Base-by-base conservation (phyloP, 2,888 invertebrate genomes). In the Luperina nickerlii region DNA sequence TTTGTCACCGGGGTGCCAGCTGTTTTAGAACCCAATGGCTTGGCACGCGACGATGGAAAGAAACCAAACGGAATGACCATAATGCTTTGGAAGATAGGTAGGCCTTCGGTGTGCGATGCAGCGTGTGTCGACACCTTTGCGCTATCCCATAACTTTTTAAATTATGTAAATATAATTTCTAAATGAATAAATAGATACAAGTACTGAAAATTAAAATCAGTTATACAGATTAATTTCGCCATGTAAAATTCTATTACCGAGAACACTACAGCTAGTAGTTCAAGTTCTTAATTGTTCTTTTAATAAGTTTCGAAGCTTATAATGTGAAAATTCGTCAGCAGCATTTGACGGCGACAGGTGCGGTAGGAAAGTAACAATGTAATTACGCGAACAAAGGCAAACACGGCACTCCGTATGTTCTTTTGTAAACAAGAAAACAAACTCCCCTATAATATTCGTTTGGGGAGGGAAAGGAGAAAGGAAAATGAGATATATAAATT, bases 351-450 rank as follows among this genome's bases (percentile, higher is more conserved):
- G 89, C 87, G 92, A 90, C 92, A 92, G 92, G 92, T 92, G 92
- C 87, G 89, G 88, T 85, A 80, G 83, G 87, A 87, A 91, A 90
- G 91, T 90, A 90, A 90, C 90, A 91, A 92, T 90, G 91, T 91
- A 92, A 92, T 92, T 92, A 92, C 90, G 87, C 60, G 90, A 90
- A 92, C 89, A 91, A 92, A 92, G 89, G 90, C 90, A 91, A 91
- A 91, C 90, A 90, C 87, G 81, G 76, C 81, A 82, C 90, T 84
- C 84, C 85, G 87, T 89, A 90, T 91, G 91, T 90, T 91, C 89
- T 92, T 91, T 92, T 90, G 92, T 91, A 93, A 94, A 93, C 90
- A 93, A 91, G 91, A 90, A 93, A 91, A 92, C 91, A 91, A 92
- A 90, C 89, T 88, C 88, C 86, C 88, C 87, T 89, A 88, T 88